A percentile compares a stretch with the other conserved stretches of the same genome.
Conservation (phyloP, 2,888 invertebrate species). For the Lycaena phlaeas region DNA sequence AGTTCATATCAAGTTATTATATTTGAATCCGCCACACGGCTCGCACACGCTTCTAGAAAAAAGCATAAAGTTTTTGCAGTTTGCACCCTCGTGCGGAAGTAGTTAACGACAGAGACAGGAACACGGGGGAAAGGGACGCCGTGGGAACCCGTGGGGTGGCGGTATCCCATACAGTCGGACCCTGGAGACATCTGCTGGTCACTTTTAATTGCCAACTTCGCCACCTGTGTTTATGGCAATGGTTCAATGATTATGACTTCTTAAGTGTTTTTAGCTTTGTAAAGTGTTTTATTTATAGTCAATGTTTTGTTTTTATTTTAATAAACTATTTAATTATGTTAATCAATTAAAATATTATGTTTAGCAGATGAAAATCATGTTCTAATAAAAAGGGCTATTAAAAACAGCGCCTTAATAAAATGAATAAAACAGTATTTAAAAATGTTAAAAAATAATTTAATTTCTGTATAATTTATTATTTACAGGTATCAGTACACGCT, state of each 20-base stretch:
- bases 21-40: constrained; percentile 44
- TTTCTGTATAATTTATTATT: constrained; percentile 21
- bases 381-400: too few species aligned
- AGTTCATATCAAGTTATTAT: too few species aligned
- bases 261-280: too few species aligned
- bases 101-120: constrained; percentile 27
- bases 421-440: neutral
- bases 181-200: constrained; percentile 35
- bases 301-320: neutral
- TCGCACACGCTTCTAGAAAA: constrained; percentile 57
- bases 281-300: too few species aligned
- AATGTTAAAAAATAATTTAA: constrained; percentile 24
- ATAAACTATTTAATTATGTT: too few species aligned
- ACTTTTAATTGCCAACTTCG: neutral
- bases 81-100: constrained; percentile 71
- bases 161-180: constrained; percentile 56
- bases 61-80: constrained; percentile 56
- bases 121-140: constrained; percentile 21
- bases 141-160: constrained; percentile 69
- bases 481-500: constrained; percentile 16
- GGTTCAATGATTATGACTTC: too few species aligned
- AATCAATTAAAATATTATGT: too few species aligned
- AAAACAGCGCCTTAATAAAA: too few species aligned
- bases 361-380: too few species aligned
- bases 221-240: constrained; percentile 14